phyloP scores from a whole-genome alignment of 1,140 invertebrate genomes.

The Drosophila simulans region DNA sequence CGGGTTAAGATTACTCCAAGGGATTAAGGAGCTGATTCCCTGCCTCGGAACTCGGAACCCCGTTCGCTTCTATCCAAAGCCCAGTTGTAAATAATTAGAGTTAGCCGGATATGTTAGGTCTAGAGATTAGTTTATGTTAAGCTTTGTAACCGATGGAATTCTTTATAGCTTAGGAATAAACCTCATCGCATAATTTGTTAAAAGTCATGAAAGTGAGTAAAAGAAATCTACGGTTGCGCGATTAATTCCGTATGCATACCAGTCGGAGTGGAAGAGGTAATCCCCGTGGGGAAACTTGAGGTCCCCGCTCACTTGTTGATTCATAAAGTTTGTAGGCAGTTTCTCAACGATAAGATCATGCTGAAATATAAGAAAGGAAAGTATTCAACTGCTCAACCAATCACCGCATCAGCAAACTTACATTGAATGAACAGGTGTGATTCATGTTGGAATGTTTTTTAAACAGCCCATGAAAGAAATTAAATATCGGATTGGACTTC shows the following conservation, averaged over 20 bases:
- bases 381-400: too few relatives aligned
- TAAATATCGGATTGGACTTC: slow-evolving; percentile 8
- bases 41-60: neutral
- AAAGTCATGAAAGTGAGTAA: neutral
- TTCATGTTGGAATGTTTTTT: slow-evolving; percentile 13
- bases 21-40: slow-evolving; percentile 26
- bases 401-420: neutral
- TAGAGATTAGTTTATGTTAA: slow-evolving; percentile 63
- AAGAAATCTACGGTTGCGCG: neutral
- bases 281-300: neutral
- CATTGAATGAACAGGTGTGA: slow-evolving; percentile 24
- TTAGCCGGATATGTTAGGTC: slow-evolving; percentile 21
- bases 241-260: neutral
- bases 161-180: slow-evolving; percentile 31
- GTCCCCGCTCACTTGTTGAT: neutral
- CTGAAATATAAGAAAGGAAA: neutral
- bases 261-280: neutral
- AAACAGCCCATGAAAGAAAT: slow-evolving; percentile 2
- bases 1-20: slow-evolving; percentile 85
- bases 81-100: slow-evolving; percentile 71
- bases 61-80: slow-evolving; percentile 63
- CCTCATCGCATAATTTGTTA: slow-evolving; percentile 41
- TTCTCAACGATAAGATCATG: slow-evolving; percentile 16
- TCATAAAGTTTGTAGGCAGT: neutral
- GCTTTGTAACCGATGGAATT: slow-evolving; percentile 33